phyloP scores from a whole-genome alignment of 2,888 invertebrate species.

The Drosophila crucigera region DNA sequence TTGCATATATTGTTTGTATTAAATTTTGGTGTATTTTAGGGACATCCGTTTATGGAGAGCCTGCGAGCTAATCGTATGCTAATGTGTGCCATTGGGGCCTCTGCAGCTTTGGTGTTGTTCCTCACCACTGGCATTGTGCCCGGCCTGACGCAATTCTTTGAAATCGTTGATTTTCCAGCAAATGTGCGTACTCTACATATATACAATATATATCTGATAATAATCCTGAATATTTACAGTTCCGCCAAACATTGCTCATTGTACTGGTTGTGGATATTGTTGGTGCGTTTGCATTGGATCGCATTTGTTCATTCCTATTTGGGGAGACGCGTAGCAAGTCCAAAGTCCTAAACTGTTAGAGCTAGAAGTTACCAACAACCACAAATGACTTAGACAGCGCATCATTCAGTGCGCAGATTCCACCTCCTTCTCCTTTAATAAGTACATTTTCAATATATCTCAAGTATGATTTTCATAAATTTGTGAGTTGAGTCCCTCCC shows the following conservation, averaged over 20 bases:
- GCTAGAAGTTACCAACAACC: slow-evolving; percentile 3
- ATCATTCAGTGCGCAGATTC: slow-evolving; percentile 4
- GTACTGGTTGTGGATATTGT: slow-evolving; percentile 94
- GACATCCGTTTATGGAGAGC: slow-evolving; percentile 99
- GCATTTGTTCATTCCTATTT: slow-evolving; percentile 93
- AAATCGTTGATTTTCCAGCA: slow-evolving; percentile 96
- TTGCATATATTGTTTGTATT: not conserved
- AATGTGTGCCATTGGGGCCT: slow-evolving; percentile 94
- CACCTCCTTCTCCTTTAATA: too few species aligned
- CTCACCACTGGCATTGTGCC: slow-evolving; percentile 94
- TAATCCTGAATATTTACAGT: slow-evolving; percentile 87
- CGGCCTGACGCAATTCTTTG: slow-evolving; percentile 94
- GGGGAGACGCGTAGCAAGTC: slow-evolving; percentile 90
- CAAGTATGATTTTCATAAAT: slow-evolving; percentile 18
- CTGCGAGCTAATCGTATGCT: slow-evolving; percentile 96
- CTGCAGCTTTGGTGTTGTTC: slow-evolving; percentile 92
- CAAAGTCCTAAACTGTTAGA: slow-evolving; percentile 71
- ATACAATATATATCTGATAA: not conserved
- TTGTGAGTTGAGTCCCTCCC: slow-evolving; percentile 8
- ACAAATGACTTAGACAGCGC: slow-evolving; percentile 19
- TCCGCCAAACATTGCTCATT: slow-evolving; percentile 93
- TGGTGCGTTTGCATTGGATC: slow-evolving; percentile 94
- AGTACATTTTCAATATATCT: slow-evolving; percentile 15
- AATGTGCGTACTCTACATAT: slow-evolving; percentile 88
- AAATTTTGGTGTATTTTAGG: slow-evolving; percentile 87